These are phyloP conservation scores for Ganaspis brasiliensis DNA, from an alignment of 2,888 invertebrate species.

Conservation along the genomic window DNA sequence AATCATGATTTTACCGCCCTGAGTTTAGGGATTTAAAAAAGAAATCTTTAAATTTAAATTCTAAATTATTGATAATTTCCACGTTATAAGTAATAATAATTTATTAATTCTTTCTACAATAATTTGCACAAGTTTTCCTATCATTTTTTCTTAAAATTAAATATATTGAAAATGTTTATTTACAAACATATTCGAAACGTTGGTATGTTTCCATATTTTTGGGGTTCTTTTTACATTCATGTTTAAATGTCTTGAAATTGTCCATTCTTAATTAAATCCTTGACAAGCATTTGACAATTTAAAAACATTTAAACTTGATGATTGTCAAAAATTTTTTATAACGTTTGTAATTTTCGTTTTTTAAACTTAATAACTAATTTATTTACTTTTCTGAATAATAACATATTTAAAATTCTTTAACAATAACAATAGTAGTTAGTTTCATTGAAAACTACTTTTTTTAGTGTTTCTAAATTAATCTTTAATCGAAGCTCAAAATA, in stretches of 20 bases:
- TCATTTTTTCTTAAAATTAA: not conserved
- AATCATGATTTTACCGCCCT: no score
- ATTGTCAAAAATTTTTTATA: no score
- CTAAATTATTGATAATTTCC: slow-evolving; percentile 12
- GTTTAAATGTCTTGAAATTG: not conserved
- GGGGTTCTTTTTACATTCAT: not conserved
- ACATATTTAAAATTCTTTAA: not conserved
- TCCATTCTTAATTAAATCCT: no score
- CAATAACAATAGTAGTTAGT: slow-evolving; percentile 6
- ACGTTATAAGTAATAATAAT: slow-evolving; percentile 43
- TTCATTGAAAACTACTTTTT: no score
- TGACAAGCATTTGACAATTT: no score
- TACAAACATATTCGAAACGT: not conserved
- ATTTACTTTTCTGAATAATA: slow-evolving; percentile 34
- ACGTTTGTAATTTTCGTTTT: no score
- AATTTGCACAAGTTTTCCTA: not conserved
- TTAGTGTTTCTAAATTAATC: no score
- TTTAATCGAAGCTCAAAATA: no score
- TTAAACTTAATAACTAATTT: slow-evolving; percentile 6
- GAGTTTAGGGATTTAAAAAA: no score
- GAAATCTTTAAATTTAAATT: no score
- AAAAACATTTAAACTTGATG: not conserved
- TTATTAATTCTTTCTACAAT: not conserved
- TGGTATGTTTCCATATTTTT: not conserved
- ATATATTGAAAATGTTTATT: not conserved